Evolutionary conservation across 2,797 vertebrate genomes (phyloP).

Genomic region (Sebastes hubbsi): DNA sequence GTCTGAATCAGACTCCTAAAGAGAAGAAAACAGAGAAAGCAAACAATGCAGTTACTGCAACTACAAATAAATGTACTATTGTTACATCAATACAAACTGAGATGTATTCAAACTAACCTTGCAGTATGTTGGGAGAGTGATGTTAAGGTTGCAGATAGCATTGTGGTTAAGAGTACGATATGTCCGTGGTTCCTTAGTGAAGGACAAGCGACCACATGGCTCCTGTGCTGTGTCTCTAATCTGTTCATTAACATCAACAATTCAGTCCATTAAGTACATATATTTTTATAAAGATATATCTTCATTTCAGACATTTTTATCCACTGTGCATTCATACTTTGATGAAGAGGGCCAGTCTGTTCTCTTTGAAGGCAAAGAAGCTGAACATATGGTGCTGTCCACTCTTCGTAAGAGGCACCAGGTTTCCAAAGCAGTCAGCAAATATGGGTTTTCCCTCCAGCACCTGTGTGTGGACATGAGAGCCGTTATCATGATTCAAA

Average conservation of each 20-base stretch:
- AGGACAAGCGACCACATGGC: conserved; percentile 94
- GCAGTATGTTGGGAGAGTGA: conserved; percentile 92
- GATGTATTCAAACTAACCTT: conserved; percentile 84
- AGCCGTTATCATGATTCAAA: conserved; percentile 7
- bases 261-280: not conserved
- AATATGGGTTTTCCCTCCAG: conserved; percentile 98
- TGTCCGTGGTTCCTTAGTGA: conserved; percentile 97
- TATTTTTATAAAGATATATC: conserved; percentile 3
- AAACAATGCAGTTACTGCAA: not conserved
- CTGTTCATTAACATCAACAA: conserved; percentile 70
- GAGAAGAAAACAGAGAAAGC: conserved; percentile 40
- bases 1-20: conserved; percentile 97
- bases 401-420: conserved; percentile 96
- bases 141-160: conserved; percentile 98
- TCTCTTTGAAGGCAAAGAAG: conserved; percentile 99
- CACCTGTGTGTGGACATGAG: conserved; percentile 81
- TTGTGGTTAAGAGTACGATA: conserved; percentile 94
- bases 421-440: conserved; percentile 97
- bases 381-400: conserved; percentile 98
- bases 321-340: conserved; percentile 84
- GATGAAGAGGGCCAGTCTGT: conserved; percentile 96
- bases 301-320: not conserved
- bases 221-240: conserved; percentile 97
- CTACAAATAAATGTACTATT: not conserved
- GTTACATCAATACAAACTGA: not conserved